These are phyloP conservation scores for Diarsia mendica DNA, from an alignment of 2,888 invertebrate genomes.

Conservation along the genomic window DNA sequence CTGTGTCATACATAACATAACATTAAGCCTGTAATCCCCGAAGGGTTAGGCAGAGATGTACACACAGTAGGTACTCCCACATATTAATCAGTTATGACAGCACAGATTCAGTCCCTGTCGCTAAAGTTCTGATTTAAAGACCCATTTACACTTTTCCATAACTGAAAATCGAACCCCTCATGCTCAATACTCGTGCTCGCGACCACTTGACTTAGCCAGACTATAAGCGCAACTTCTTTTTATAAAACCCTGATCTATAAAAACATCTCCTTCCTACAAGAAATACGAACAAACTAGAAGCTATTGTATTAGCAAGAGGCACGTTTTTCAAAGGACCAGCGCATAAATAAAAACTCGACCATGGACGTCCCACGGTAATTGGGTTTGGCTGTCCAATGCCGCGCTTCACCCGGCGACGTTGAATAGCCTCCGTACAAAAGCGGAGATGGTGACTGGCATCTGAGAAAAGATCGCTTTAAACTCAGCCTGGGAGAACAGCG, in stretches of 20 bases:
- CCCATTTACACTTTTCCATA: too few relatives aligned
- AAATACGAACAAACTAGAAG: slow-evolving; percentile 45
- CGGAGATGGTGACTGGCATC: slow-evolving; percentile 72
- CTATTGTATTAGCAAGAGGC: slow-evolving; percentile 55
- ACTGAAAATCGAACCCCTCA: too few relatives aligned
- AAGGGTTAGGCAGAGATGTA: not conserved
- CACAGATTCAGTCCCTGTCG: not conserved
- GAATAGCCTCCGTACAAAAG: slow-evolving; percentile 69
- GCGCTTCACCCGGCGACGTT: slow-evolving; percentile 64
- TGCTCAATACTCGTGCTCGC: too few relatives aligned
- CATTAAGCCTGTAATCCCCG: not conserved
- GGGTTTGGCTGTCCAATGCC: slow-evolving; percentile 74
- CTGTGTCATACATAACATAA: not conserved
- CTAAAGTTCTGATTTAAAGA: not conserved
- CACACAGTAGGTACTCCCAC: not conserved
- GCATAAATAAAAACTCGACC: slow-evolving; percentile 70
- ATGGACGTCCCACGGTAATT: slow-evolving; percentile 69
- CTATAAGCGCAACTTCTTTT: not conserved
- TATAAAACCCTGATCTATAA: not conserved
- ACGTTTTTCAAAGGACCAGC: slow-evolving; percentile 63
- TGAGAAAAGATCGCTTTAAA: slow-evolving; percentile 70
- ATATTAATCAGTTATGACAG: not conserved
- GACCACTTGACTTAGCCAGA: not conserved
- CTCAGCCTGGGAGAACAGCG: slow-evolving; percentile 53
- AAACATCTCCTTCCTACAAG: slow-evolving; percentile 13